phyloP scores from a whole-genome alignment of 2,888 invertebrate species.

The Leptinotarsa peninsularis region DNA sequence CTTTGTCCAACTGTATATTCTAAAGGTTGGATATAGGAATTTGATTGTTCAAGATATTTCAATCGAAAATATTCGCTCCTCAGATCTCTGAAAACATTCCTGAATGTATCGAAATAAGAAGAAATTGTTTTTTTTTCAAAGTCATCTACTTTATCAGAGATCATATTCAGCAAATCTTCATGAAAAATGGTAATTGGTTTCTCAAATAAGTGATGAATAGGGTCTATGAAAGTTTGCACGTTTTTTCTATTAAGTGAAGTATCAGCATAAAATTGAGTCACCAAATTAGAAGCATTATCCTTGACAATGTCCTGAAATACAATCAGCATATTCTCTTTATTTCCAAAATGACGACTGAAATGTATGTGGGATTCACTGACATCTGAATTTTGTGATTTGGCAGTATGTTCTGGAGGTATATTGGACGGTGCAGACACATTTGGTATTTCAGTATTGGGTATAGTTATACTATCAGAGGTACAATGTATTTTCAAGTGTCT shows the following conservation, averaged over 20 bases:
- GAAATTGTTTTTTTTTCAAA: constrained; percentile 13
- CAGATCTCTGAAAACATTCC: constrained; percentile 16
- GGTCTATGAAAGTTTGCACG: constrained; percentile 10
- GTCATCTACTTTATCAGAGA: not conserved
- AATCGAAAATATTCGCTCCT: constrained; percentile 19
- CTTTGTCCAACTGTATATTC: constrained; percentile 18
- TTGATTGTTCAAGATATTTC: constrained; percentile 12
- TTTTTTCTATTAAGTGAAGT: constrained; percentile 8
- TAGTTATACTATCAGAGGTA: not conserved
- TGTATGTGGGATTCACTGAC: not conserved
- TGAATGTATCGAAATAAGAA: constrained; percentile 5
- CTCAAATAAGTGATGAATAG: not conserved
- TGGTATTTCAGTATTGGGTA: not conserved
- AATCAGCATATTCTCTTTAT: constrained; percentile 1
- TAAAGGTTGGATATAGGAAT: constrained; percentile 3
- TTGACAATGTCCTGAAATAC: constrained; percentile 7
- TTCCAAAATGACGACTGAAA: not conserved
- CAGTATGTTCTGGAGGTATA: not conserved
- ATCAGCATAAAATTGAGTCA: constrained; percentile 17
- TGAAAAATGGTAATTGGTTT: constrained; percentile 1
- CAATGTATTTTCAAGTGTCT: not conserved
- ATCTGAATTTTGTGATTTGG: not conserved
- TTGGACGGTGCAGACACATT: not conserved
- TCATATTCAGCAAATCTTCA: not conserved
- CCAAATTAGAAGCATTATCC: constrained; percentile 3